Conservation (phyloP, 2,113 vertebrate genomes). For the Psilopogon haemacephalus region DNA sequence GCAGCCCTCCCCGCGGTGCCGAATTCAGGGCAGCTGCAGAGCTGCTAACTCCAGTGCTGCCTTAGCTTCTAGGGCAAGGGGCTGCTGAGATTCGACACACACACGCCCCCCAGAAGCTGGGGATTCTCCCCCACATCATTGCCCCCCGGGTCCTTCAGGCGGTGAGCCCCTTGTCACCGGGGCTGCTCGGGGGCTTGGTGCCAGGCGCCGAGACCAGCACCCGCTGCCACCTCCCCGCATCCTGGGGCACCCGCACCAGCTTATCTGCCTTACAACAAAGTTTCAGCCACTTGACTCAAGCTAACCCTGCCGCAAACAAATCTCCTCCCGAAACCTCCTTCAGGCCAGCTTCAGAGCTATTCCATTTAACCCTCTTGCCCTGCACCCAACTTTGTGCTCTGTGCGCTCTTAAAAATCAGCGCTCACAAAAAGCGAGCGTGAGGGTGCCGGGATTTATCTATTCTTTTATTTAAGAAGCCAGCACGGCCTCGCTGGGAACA, state of each 20-base stretch:
- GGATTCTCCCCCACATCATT: rapidly evolving
- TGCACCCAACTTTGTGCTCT: background rate
- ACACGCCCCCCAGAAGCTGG: background rate
- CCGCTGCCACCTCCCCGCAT: background rate
- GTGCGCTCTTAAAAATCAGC: background rate
- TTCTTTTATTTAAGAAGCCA: background rate
- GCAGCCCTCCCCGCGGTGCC: background rate
- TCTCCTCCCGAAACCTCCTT: background rate
- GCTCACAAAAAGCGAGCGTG: rapidly evolving
- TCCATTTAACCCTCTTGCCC: background rate
- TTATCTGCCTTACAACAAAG: background rate
- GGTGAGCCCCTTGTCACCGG: background rate
- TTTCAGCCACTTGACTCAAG: conserved; percentile 8
- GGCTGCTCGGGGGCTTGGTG: background rate
- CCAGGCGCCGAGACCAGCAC: background rate
- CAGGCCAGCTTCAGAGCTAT: background rate
- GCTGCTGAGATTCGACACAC: background rate
- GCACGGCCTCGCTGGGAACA: background rate
- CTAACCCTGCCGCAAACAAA: background rate
- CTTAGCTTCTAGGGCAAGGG: background rate
- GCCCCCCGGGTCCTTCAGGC: background rate
- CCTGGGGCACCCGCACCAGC: background rate
- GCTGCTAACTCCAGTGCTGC: rapidly evolving
- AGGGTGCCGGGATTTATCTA: background rate
- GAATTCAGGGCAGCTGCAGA: background rate